A percentile compares a stretch with the other conserved stretches of the same genome.
phyloP scores from a whole-genome alignment of 2,888 invertebrate species.

The Cryptosula pallasiana region DNA sequence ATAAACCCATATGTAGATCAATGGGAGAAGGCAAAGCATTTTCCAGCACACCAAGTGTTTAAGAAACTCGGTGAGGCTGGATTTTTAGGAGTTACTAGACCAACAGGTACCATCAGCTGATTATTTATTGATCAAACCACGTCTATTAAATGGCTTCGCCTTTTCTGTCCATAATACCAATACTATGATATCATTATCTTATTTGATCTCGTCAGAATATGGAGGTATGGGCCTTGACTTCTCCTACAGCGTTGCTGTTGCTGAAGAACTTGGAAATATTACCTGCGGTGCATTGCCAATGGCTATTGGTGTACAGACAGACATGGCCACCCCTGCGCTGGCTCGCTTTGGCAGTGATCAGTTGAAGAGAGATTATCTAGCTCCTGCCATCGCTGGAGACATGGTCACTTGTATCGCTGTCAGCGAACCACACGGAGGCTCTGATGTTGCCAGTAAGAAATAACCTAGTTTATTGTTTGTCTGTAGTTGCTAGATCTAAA shows the following conservation, averaged over 20 bases:
- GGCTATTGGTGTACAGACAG: conserved; percentile 58
- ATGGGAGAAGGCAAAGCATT: conserved; percentile 57
- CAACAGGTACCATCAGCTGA: conserved; percentile 49
- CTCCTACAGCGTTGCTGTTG: conserved; percentile 57
- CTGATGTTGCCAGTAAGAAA: conserved; percentile 57
- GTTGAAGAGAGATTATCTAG: conserved; percentile 55
- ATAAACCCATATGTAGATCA: conserved; percentile 58
- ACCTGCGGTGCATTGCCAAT: conserved; percentile 58
- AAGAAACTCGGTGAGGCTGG: conserved; percentile 58
- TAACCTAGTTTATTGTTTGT: too few relatives aligned
- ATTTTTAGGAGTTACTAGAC: conserved; percentile 58
- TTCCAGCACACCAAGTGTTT: conserved; percentile 58
- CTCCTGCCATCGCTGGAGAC: conserved; percentile 56
- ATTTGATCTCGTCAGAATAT: too few relatives aligned
- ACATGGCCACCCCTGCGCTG: conserved; percentile 59
- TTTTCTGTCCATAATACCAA: too few relatives aligned
- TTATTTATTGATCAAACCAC: too few relatives aligned
- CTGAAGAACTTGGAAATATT: conserved; percentile 57
- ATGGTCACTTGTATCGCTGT: conserved; percentile 57
- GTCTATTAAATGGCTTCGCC: too few relatives aligned
- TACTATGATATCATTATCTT: too few relatives aligned
- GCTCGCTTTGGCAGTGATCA: conserved; percentile 55
- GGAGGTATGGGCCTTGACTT: conserved; percentile 59
- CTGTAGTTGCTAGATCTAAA: too few relatives aligned
- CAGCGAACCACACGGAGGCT: conserved; percentile 57